Conservation (phyloP, 2,888 invertebrate genomes). For the Atrina japonica region DNA sequence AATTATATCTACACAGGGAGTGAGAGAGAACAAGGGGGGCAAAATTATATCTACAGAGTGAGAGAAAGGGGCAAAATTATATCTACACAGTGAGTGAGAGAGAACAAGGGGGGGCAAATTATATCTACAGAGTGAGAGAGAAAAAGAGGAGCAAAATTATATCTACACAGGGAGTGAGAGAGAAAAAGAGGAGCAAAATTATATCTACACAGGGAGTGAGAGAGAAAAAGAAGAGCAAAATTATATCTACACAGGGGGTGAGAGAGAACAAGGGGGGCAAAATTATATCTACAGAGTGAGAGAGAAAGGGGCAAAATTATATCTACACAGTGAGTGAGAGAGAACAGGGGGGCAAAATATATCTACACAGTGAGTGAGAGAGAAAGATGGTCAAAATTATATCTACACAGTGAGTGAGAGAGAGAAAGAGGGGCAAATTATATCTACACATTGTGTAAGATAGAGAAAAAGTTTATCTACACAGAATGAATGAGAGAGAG, state of each 20-base stretch:
- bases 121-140: not conserved
- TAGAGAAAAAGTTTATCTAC: too few species aligned
- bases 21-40: not conserved
- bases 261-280: too few species aligned
- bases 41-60: not conserved
- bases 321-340: too few species aligned
- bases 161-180: not conserved
- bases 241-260: too few species aligned
- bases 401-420: not conserved
- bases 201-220: not conserved
- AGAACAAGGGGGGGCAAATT: not conserved
- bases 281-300: too few species aligned
- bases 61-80: not conserved
- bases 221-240: not conserved
- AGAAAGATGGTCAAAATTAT: too few species aligned
- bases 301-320: too few species aligned
- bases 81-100: not conserved
- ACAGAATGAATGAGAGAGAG: not conserved
- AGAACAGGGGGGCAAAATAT: too few species aligned
- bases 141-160: not conserved
- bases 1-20: not conserved
- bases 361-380: too few species aligned
- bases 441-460: not conserved
- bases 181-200: not conserved
- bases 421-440: not conserved